Conservation (phyloP, 2,797 vertebrate species). For the Amniataba percoides region DNA sequence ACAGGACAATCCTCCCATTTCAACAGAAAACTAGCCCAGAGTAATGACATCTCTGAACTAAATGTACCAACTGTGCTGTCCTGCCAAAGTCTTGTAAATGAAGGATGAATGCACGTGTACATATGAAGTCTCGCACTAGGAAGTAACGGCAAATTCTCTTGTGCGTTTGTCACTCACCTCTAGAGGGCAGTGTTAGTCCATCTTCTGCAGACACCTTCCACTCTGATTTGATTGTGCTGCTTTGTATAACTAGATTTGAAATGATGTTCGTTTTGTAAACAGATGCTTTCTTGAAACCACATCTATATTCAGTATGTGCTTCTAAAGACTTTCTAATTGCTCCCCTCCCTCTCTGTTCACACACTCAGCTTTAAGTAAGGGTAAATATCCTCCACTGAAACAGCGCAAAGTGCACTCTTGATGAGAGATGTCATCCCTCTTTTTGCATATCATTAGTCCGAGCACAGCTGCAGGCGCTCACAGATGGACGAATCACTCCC, state of each 20-base stretch:
- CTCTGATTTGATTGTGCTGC: neutral
- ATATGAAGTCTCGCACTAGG: neutral
- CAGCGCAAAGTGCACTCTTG: slow-evolving; percentile 4
- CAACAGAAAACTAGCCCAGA: slow-evolving; percentile 19
- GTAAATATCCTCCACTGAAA: slow-evolving; percentile 30
- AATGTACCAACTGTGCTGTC: slow-evolving; percentile 13
- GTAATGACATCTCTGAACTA: slow-evolving; percentile 36
- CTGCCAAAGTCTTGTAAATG: slow-evolving; percentile 15
- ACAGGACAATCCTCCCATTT: slow-evolving; percentile 3
- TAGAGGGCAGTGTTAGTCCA: slow-evolving; percentile 65
- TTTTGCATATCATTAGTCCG: slow-evolving; percentile 48
- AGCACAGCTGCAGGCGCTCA: slow-evolving; percentile 60
- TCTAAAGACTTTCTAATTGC: slow-evolving; percentile 31
- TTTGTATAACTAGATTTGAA: slow-evolving; percentile 28
- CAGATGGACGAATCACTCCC: slow-evolving; percentile 37
- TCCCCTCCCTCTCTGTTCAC: slow-evolving; percentile 24
- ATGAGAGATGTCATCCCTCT: slow-evolving; percentile 50
- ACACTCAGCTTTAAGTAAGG: slow-evolving; percentile 11
- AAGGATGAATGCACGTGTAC: slow-evolving; percentile 1
- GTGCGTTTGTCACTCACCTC: slow-evolving; percentile 33
- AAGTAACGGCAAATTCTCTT: neutral
- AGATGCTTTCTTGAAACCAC: slow-evolving; percentile 27
- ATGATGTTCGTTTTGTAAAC: slow-evolving; percentile 39
- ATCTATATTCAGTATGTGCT: slow-evolving; percentile 14
- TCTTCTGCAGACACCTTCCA: neutral